phyloP scores from a whole-genome alignment of 2,888 invertebrate species.

The Ophioninae sp. region DNA sequence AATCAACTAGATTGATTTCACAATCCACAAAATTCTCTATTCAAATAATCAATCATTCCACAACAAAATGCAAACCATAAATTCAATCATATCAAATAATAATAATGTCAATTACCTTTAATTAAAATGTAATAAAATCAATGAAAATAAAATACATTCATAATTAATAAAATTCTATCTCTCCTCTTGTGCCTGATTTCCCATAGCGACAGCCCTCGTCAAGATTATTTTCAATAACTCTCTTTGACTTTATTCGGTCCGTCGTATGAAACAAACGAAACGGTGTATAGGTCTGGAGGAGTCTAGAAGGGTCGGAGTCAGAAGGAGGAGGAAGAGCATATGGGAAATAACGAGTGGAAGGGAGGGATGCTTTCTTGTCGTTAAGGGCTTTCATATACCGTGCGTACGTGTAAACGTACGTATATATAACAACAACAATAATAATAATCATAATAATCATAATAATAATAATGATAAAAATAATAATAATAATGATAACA shows the following conservation, averaged over 20 bases:
- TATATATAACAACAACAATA: not conserved
- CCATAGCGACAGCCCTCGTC: conserved; percentile 15
- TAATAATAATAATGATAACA: not conserved
- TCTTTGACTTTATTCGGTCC: not conserved
- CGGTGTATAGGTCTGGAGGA: not conserved
- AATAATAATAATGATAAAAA: not conserved
- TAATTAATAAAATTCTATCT: no score
- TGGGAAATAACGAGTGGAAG: not conserved
- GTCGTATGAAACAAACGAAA: conserved; percentile 14
- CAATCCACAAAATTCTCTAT: no score
- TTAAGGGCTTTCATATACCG: not conserved
- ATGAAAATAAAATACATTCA: no score
- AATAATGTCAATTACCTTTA: no score
- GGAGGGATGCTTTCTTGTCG: conserved; percentile 15
- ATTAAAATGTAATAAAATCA: no score
- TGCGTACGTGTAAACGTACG: not conserved
- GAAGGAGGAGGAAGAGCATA: not conserved
- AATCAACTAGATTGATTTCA: no score
- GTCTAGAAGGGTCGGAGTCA: not conserved
- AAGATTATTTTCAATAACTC: conserved; percentile 42
- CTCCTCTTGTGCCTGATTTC: not conserved
- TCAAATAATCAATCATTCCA: no score
- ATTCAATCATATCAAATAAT: no score
- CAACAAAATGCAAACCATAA: no score
- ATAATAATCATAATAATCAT: no score